These are phyloP conservation scores for Anarhynchus alexandrinus DNA, from an alignment of 2,113 vertebrate genomes.

Conservation along the genomic window DNA sequence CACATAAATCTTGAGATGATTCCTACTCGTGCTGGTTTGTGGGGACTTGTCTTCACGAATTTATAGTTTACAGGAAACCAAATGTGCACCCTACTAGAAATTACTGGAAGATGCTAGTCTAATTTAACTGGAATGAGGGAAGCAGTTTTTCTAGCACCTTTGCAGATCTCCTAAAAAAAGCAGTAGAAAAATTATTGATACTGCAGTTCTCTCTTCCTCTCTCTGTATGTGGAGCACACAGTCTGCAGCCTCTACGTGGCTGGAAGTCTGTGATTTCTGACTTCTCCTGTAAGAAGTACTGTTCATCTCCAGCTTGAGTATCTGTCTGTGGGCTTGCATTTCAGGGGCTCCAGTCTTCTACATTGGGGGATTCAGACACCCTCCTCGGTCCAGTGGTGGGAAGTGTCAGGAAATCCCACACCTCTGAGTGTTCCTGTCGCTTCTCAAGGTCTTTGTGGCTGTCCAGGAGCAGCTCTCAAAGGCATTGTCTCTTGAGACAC, in stretches of 20 bases:
- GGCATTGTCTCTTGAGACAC: neutral
- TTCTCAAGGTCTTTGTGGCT: neutral
- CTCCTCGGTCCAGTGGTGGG: accelerated
- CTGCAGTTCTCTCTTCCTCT: neutral
- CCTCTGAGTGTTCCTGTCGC: neutral
- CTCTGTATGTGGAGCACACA: neutral
- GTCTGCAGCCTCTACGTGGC: neutral
- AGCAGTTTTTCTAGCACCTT: neutral
- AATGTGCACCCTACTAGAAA: neutral
- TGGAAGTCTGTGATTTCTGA: neutral
- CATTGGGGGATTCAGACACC: neutral
- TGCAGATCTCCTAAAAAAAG: neutral
- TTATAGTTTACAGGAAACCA: slow-evolving; percentile 30
- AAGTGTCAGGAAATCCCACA: neutral
- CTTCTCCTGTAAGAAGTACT: neutral
- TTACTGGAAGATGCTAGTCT: slow-evolving; percentile 28
- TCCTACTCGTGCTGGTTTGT: neutral
- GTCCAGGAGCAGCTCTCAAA: neutral
- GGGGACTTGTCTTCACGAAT: neutral
- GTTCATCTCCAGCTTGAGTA: neutral
- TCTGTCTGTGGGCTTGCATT: neutral
- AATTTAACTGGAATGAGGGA: slow-evolving; percentile 2
- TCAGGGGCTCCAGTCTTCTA: neutral
- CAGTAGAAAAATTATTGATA: neutral
- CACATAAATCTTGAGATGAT: slow-evolving; percentile 13